phyloP scores from a whole-genome alignment of 2,888 invertebrate species.

The Hartigia nigra region DNA sequence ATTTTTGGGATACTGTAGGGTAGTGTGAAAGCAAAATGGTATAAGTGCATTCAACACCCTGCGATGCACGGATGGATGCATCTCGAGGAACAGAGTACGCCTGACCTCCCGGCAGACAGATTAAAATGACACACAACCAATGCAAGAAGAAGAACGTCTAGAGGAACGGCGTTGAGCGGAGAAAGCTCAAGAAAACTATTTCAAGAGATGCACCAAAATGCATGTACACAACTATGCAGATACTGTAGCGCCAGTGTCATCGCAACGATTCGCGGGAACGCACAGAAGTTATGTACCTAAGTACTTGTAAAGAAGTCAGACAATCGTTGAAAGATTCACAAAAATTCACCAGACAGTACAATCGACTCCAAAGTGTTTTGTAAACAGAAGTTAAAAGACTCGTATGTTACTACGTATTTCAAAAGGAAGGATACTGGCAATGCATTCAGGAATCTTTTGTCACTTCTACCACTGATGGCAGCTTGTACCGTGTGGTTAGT shows the following conservation, averaged over 20 bases:
- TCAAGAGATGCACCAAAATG: slow-evolving; percentile 42
- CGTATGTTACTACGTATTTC: neutral
- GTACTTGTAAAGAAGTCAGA: neutral
- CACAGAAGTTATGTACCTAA: neutral
- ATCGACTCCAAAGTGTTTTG: neutral
- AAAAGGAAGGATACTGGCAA: neutral
- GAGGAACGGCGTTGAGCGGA: neutral
- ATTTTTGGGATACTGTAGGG: neutral
- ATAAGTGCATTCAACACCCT: slow-evolving; percentile 32
- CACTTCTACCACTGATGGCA: neutral
- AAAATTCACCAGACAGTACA: neutral
- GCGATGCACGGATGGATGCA: slow-evolving; percentile 47
- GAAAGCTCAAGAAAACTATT: slow-evolving; percentile 49
- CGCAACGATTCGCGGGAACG: neutral
- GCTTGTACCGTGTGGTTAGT: neutral
- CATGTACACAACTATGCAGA: neutral
- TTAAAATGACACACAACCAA: slow-evolving; percentile 58
- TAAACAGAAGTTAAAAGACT: neutral
- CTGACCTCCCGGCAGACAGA: slow-evolving; percentile 62
- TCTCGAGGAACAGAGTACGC: slow-evolving; percentile 48
- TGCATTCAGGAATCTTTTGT: neutral
- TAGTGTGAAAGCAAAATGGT: slow-evolving; percentile 19
- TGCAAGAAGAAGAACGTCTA: slow-evolving; percentile 22
- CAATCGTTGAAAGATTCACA: neutral
- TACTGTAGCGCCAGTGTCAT: neutral